Conservation (phyloP, 2,797 vertebrate genomes). For the Morus bassanus region DNA sequence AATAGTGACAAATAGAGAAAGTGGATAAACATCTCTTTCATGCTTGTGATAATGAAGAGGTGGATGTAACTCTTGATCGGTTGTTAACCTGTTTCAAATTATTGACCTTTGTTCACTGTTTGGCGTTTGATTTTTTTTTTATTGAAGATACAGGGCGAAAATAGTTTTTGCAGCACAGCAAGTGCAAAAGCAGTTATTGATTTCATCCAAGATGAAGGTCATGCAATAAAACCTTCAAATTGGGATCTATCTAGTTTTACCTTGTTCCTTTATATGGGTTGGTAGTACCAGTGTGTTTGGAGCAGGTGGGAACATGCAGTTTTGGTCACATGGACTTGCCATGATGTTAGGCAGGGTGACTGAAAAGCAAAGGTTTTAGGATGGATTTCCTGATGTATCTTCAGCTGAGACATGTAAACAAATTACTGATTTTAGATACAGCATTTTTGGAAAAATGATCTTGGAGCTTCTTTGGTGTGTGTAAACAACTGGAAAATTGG, state of each 20-base stretch:
- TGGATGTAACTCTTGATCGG: not conserved
- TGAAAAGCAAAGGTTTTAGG: not conserved
- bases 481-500: not conserved
- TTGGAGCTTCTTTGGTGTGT: not conserved
- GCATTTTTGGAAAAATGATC: not conserved
- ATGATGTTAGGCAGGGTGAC: not conserved
- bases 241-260: not conserved
- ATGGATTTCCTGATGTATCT: not conserved
- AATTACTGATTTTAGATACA: not conserved
- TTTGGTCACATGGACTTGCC: not conserved
- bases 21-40: not conserved
- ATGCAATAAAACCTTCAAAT: not conserved
- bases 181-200: not conserved
- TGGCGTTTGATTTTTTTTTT: conserved; percentile 35
- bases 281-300: not conserved
- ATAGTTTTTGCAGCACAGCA: not conserved
- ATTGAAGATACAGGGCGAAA: not conserved
- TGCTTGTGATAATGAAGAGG: not conserved
- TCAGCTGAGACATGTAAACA: not conserved
- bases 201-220: not conserved
- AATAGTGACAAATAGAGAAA: not conserved
- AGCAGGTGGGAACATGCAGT: not conserved
- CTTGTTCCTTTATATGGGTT: not conserved
- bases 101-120: not conserved
- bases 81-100: conserved; percentile 9